These are phyloP conservation scores for Porites lutea DNA, from an alignment of 64 coral and sea anemone genomes.

Conservation along the genomic window DNA sequence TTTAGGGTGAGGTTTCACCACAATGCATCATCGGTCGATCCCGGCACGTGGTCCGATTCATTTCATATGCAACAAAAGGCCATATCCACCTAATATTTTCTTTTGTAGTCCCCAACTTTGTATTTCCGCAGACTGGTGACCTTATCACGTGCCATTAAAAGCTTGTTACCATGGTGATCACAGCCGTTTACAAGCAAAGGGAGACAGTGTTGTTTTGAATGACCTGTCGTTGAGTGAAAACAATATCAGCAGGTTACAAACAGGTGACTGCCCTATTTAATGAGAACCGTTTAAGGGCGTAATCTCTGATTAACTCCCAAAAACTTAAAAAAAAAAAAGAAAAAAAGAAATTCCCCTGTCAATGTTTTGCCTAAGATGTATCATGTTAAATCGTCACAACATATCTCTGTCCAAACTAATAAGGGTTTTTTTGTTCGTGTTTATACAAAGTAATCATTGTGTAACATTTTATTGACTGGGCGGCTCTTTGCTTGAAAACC, in stretches of 20 bases:
- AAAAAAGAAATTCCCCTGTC: too few relatives aligned
- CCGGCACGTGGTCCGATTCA: slow-evolving; percentile 29
- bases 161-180: slow-evolving; percentile 26
- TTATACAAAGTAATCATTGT: too few relatives aligned
- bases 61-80: slow-evolving; percentile 50
- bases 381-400: too few relatives aligned
- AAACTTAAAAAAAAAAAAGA: too few relatives aligned
- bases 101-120: background rate
- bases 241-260: background rate
- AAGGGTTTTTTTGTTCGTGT: too few relatives aligned
- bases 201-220: background rate
- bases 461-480: too few relatives aligned
- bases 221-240: background rate
- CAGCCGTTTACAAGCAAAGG: slow-evolving; percentile 7
- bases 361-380: too few relatives aligned
- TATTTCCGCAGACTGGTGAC: background rate
- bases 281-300: too few relatives aligned
- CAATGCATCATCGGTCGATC: background rate
- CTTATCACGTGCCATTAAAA: slow-evolving; percentile 3
- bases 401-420: too few relatives aligned
- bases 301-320: too few relatives aligned
- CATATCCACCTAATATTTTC: background rate
- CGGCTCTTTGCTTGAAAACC: too few relatives aligned
- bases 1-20: background rate
- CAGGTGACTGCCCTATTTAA: background rate